A percentile compares a stretch with the other conserved stretches of the same genome.
Conservation (phyloP, 2,888 invertebrate species). For the Stenodema calcarata region DNA sequence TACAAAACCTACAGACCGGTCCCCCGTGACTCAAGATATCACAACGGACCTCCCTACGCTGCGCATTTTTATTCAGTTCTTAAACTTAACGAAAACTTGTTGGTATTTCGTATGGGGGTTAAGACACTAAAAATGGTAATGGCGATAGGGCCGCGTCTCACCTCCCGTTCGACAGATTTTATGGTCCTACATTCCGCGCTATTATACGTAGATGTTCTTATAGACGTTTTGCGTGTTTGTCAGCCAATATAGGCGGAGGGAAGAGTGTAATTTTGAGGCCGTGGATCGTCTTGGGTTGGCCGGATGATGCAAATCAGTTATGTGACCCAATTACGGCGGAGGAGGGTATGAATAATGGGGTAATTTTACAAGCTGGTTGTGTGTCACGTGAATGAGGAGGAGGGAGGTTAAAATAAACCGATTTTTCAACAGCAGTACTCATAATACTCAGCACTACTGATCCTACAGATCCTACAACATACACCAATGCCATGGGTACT, state of each 20-base stretch:
- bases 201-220: neutral
- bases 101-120: neutral
- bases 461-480: too few relatives aligned
- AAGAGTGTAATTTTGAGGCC: neutral
- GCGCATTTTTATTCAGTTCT: neutral
- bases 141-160: neutral
- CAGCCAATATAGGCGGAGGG: neutral
- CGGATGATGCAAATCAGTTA: too few relatives aligned
- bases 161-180: neutral
- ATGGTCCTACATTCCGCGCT: neutral
- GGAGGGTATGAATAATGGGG: too few relatives aligned
- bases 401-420: too few relatives aligned
- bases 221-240: neutral
- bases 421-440: too few relatives aligned
- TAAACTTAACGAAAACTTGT: neutral
- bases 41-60: neutral
- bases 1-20: neutral
- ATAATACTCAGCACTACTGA: too few relatives aligned
- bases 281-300: neutral
- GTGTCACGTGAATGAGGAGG: too few relatives aligned
- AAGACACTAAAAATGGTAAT: neutral
- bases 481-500: too few relatives aligned
- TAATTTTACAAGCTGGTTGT: too few relatives aligned
- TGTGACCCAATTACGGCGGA: too few relatives aligned
- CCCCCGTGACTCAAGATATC: neutral